These are phyloP conservation scores for Zaprionus obscuricornis DNA, from an alignment of 2,888 invertebrate species.

Conservation along the genomic window DNA sequence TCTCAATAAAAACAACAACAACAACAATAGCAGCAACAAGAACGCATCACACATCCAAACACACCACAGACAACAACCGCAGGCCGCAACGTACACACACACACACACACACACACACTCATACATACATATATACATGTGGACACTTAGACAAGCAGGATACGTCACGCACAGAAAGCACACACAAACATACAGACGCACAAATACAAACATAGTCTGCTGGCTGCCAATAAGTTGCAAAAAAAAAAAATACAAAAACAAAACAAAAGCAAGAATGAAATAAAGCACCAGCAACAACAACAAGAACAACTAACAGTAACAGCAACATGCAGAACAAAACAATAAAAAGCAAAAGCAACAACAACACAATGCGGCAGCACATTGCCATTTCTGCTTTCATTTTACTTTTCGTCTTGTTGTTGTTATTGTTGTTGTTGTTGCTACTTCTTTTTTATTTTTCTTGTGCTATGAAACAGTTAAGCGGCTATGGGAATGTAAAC, in stretches of 20 bases:
- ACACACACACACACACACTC: slow-evolving; percentile 27
- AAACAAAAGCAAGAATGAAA: slow-evolving; percentile 10
- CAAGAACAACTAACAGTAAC: slow-evolving; percentile 36
- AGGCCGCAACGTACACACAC: slow-evolving; percentile 49
- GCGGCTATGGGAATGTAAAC: slow-evolving; percentile 70
- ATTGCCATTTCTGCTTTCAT: slow-evolving; percentile 61
- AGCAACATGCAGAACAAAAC: slow-evolving; percentile 48
- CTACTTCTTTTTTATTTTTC: slow-evolving; percentile 22
- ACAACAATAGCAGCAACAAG: slow-evolving; percentile 31
- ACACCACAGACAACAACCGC: slow-evolving; percentile 73
- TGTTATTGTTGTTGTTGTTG: slow-evolving; percentile 23
- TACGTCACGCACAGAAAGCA: slow-evolving; percentile 57
- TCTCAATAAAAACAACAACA: slow-evolving; percentile 74
- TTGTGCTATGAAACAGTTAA: slow-evolving; percentile 62
- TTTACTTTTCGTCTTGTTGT: slow-evolving; percentile 16
- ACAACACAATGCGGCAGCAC: slow-evolving; percentile 70
- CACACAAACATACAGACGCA: slow-evolving; percentile 28
- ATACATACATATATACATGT: slow-evolving; percentile 6
- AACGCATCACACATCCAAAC: slow-evolving; percentile 23
- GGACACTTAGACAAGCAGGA: slow-evolving; percentile 31
- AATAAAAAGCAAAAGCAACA: slow-evolving; percentile 61
- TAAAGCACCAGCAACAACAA: slow-evolving; percentile 36
- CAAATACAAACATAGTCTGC: slow-evolving; percentile 59
- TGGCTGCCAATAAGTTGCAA: slow-evolving; percentile 75
- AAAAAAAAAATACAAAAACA: too few species aligned